Conservation (phyloP, 1,140 invertebrate genomes). For the Drosophila ohnishii region DNA sequence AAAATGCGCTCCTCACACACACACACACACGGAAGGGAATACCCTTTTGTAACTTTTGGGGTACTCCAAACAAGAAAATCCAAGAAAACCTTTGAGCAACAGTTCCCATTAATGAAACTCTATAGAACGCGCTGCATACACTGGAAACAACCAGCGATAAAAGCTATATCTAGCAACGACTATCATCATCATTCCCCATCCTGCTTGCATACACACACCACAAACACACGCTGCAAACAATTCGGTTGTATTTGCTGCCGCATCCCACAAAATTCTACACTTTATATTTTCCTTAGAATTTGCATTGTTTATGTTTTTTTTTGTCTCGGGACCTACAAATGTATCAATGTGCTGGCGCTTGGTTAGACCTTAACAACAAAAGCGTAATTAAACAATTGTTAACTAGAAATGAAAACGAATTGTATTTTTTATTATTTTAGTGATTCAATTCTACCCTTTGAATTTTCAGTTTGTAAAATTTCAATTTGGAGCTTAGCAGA, state of each 20-base stretch:
- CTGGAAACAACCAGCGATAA: neutral
- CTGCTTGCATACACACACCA: neutral
- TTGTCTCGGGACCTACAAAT: conserved; percentile 14
- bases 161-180: neutral
- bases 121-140: neutral
- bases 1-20: neutral
- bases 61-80: neutral
- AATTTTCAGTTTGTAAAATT: conserved; percentile 12
- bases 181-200: conserved; percentile 16
- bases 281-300: conserved; percentile 29
- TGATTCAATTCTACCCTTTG: neutral
- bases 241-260: conserved; percentile 8
- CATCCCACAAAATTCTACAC: conserved; percentile 12
- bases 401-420: conserved; percentile 22
- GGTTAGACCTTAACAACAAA: conserved; percentile 27
- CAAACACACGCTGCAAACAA: conserved; percentile 2
- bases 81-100: neutral
- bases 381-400: conserved; percentile 49
- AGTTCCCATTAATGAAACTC: conserved; percentile 2
- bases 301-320: neutral
- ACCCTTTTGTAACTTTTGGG: neutral
- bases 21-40: neutral
- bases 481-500: conserved; percentile 45
- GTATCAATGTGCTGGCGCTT: conserved; percentile 35
- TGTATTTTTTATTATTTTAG: conserved; percentile 25